These are phyloP conservation scores for Campaea margaritaria DNA, from an alignment of 2,888 invertebrate genomes.

Conservation along the genomic window DNA sequence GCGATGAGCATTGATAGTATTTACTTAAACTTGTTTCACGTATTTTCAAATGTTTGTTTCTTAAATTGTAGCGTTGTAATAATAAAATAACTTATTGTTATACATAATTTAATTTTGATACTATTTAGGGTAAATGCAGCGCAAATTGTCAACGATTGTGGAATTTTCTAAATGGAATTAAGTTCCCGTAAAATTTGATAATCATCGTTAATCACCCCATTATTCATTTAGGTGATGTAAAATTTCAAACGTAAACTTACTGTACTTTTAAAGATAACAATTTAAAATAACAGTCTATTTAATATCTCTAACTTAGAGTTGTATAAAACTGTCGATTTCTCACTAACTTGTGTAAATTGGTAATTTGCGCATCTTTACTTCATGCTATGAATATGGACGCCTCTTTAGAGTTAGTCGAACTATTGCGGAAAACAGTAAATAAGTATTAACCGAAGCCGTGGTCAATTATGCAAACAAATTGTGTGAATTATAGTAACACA, in stretches of 20 bases:
- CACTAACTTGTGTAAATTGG: slow-evolving; percentile 77
- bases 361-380: slow-evolving; percentile 80
- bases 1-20: slow-evolving; percentile 76
- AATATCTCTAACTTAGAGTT: slow-evolving; percentile 73
- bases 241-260: slow-evolving; percentile 64
- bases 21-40: slow-evolving; percentile 74
- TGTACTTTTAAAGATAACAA: slow-evolving; percentile 58
- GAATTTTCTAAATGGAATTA: slow-evolving; percentile 81
- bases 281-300: slow-evolving; percentile 66
- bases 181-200: slow-evolving; percentile 75
- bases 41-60: slow-evolving; percentile 82
- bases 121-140: slow-evolving; percentile 52
- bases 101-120: slow-evolving; percentile 49
- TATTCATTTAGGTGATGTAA: slow-evolving; percentile 70
- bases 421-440: slow-evolving; percentile 58
- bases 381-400: slow-evolving; percentile 82
- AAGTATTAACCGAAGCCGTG: slow-evolving; percentile 62
- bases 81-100: slow-evolving; percentile 51
- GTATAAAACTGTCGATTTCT: slow-evolving; percentile 69
- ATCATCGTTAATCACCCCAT: slow-evolving; percentile 49
- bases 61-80: slow-evolving; percentile 47
- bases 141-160: slow-evolving; percentile 56
- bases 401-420: slow-evolving; percentile 82
- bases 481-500: slow-evolving; percentile 42
- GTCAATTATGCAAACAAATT: slow-evolving; percentile 71